phyloP scores from a whole-genome alignment of 2,888 invertebrate genomes.

The Spodoptera littoralis region DNA sequence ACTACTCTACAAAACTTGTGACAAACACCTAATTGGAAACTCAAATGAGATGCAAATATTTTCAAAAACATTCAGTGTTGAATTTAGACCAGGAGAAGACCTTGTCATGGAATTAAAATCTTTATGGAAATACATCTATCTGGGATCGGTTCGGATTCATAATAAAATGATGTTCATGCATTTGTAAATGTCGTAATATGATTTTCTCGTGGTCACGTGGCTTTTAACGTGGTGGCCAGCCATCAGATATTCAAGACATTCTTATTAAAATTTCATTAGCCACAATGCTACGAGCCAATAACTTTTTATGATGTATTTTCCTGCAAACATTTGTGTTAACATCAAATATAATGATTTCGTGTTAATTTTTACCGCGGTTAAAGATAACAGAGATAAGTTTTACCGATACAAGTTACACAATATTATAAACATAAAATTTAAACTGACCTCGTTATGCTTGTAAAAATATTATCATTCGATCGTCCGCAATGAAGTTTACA shows the following conservation, averaged over 20 bases:
- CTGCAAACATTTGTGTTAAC: conserved; percentile 5
- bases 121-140: conserved; percentile 74
- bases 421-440: conserved; percentile 22
- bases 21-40: neutral
- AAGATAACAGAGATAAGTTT: conserved; percentile 26
- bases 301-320: neutral
- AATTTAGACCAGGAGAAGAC: conserved; percentile 59
- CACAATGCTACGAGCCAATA: conserved; percentile 10
- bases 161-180: conserved; percentile 77
- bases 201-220: conserved; percentile 74
- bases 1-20: neutral
- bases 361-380: conserved; percentile 14
- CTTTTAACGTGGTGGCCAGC: conserved; percentile 67
- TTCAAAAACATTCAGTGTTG: conserved; percentile 55
- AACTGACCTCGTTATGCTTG: conserved; percentile 32
- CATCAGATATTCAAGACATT: conserved; percentile 72
- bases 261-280: conserved; percentile 77
- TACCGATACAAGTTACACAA: conserved; percentile 13
- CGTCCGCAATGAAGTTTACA: conserved; percentile 39
- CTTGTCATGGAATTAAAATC: conserved; percentile 66
- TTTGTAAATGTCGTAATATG: conserved; percentile 70
- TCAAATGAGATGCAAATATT: conserved; percentile 48
- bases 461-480: conserved; percentile 44
- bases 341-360: neutral
- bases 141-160: conserved; percentile 76